Base-by-base conservation (phyloP, 2,888 invertebrate species). In the Apodemia zela region DNA sequence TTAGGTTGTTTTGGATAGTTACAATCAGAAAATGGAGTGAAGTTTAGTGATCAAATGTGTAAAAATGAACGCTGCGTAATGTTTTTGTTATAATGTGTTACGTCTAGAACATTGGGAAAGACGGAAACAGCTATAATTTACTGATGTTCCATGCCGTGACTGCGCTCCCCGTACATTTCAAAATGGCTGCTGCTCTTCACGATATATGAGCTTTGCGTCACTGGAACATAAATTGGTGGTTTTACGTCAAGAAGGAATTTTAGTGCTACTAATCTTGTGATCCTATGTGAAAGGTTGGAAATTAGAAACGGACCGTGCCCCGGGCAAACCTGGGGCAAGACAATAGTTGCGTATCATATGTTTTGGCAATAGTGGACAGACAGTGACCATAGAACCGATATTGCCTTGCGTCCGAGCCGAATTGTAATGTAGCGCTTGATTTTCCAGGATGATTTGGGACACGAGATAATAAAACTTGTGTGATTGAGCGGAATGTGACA, bases 161-260 rank as follows among this genome's bases (percentile, higher is more conserved):
- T 90, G 87, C 86, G 87, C 87, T 89, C 90, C 89, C 87, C 89
- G 89, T 90, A 89, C 92, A 90, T 91, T 92, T 92, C 93, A 93
- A 93, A 92, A 93, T 93, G 93, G 93, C 93, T 92, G 92, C 91
- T 91, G 91, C 87, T 91, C 91, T 88, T 90, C 85, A 87, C 89
- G 90, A 91, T 90, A 89, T 87, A 87, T 90, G 90, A 91, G 92
- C 92, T 93, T 93, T 93, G 92, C 92, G 92, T 92, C 92, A 91
- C 92, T 93, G 90, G 89, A 91, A 90, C 87, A 85, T 87, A 87
- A 89, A 87, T 89, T 85, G 80, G 85, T 87, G 87, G 79, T 85
- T 87, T 84, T 74, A 79, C 80, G 83, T 85, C 79, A 80, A 80
- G 81, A 81, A 80, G 80, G 76, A 78, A 82, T 80, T 83, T 75